Conservation (phyloP, 2,888 invertebrate genomes). For the Netelia fuscicornis region DNA sequence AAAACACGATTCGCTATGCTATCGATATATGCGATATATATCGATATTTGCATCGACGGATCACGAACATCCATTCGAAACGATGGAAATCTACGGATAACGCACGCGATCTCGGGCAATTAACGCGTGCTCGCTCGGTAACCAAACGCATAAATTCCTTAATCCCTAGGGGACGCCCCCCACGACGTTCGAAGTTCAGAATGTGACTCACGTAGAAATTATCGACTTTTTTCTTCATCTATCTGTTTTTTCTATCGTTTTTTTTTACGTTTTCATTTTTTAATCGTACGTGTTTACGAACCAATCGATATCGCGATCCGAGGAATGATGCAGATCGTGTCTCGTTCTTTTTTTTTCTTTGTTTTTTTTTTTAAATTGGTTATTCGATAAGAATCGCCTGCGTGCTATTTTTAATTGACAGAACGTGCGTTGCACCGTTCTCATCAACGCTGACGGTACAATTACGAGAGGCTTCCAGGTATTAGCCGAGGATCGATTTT, state of each 20-base stretch:
- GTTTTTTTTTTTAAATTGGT: not conserved
- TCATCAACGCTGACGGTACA: not conserved
- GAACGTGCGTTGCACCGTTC: conserved; percentile 7
- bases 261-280: not conserved
- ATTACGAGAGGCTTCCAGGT: not conserved
- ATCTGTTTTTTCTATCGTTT: not conserved
- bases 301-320: not conserved
- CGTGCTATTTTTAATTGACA: not conserved
- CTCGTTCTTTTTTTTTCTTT: not conserved
- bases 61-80: not conserved
- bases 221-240: not conserved
- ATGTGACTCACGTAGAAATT: conserved; percentile 1
- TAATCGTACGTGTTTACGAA: not conserved
- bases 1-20: not conserved
- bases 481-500: no score
- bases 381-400: not conserved
- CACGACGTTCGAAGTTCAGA: not conserved
- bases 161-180: no score
- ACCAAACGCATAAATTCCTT: not conserved
- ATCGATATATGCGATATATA: not conserved
- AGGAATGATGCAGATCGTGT: not conserved
- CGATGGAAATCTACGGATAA: not conserved
- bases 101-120: not conserved
- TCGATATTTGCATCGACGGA: not conserved
- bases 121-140: not conserved